Base-by-base conservation (phyloP, 2,113 vertebrate genomes). In the Fukomys damarensis region DNA sequence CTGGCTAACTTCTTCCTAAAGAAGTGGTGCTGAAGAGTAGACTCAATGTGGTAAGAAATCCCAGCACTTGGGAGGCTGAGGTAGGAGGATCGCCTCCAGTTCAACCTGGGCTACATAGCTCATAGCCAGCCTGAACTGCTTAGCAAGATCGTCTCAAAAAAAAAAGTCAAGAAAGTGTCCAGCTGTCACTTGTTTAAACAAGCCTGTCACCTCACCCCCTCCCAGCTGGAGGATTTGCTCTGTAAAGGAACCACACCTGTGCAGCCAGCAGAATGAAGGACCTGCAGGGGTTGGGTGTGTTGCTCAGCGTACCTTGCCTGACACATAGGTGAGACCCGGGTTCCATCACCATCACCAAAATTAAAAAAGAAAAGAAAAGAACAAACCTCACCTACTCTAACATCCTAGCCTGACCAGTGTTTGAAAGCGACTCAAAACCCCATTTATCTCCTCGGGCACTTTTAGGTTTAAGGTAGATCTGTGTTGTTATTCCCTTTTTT, bases 111-210 rank as follows among this genome's bases (percentile, higher is more conserved):
- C 46, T 49, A 49, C 46, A 49, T 49, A 49, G 46, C 9, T 49
- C 46, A 49, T 9, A 49, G 46, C 46, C 46, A 49, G 9, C 46
- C 46, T 49, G 46, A 49, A 49, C 46, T 49, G 5, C 46, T 49
- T 49, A 49, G 46, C 46, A 49, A 49, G 46, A 49, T 9, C n/a
- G n/a, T n/a, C n/a, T n/a, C n/a, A n/a, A n/a, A n/a, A n/a, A n/a
- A n/a, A n/a, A 56, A 61, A 61, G 66, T 83, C 86, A 32, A 22
- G 63, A 81, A 38, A 1, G 43, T 38, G 56, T 43, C 77, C 94
- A 91, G 90, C 72, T 83, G 74, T 80, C 87, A 80, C 61, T 91
- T 89, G 70, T 95, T 96, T 97, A 72, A 97, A 96, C 91, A 97
- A 88, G 46, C 26, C 66, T 32, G 58, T 46, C 20, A 52, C 35